These are phyloP conservation scores for Meloidogyne hapla DNA, from an alignment of 1,140 invertebrate genomes.

Conservation along the genomic window DNA sequence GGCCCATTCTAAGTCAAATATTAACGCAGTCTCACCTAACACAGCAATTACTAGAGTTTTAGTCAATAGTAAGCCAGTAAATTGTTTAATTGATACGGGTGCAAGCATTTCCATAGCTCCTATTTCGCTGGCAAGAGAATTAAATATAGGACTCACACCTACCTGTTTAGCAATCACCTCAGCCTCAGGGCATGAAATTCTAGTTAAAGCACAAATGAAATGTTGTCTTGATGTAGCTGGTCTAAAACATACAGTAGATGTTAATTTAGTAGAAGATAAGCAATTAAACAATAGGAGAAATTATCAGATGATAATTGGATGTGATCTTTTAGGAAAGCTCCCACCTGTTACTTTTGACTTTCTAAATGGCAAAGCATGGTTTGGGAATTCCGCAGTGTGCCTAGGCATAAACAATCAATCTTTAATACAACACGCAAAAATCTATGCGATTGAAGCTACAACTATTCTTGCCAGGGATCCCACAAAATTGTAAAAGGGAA, in stretches of 20 bases:
- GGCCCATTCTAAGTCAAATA: not conserved
- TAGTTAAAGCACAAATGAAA: not conserved
- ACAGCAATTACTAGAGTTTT: not conserved
- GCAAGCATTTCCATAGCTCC: not conserved
- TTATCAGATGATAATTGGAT: constrained; percentile 14
- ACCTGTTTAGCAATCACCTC: not conserved
- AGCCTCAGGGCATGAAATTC: not conserved
- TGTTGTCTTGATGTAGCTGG: not conserved
- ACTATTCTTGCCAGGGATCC: too few species aligned
- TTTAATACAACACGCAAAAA: too few species aligned
- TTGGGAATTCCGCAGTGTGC: too few species aligned
- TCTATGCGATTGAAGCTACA: too few species aligned
- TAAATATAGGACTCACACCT: not conserved
- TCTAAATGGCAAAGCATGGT: not conserved
- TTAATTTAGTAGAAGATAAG: not conserved
- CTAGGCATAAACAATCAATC: too few species aligned
- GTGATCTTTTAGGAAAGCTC: not conserved
- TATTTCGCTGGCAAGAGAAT: not conserved
- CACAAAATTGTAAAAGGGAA: too few species aligned
- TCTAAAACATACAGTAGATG: not conserved
- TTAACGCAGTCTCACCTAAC: not conserved
- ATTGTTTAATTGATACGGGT: not conserved
- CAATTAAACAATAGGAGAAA: not conserved
- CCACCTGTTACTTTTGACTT: constrained; percentile 8
- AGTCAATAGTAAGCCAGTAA: not conserved